Evolutionary conservation across 35 echinoderm and acorn worm species (phyloP).

Genomic region (Apostichopus californicus): DNA sequence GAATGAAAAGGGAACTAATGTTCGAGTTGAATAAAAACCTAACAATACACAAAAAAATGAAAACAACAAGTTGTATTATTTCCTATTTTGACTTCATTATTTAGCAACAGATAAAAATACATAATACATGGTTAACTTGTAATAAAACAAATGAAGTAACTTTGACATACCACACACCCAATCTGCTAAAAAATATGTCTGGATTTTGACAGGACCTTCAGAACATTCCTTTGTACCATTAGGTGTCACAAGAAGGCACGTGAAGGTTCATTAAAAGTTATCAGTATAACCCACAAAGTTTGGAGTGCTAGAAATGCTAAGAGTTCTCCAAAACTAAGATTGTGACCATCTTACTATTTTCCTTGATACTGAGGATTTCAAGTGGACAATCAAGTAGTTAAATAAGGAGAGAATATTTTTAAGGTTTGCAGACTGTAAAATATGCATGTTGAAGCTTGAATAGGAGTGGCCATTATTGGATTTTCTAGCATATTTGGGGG

Average conservation of each 20-base stretch:
- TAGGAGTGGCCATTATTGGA: too few relatives aligned
- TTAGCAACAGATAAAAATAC: constrained; percentile 16
- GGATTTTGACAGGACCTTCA: background rate
- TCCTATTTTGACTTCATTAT: background rate
- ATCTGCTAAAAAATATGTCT: background rate
- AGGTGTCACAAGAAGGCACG: constrained; percentile 7
- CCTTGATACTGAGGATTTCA: too few relatives aligned
- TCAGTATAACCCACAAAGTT: background rate
- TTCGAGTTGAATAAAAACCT: background rate
- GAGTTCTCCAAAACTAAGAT: too few relatives aligned
- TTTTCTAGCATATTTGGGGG: too few relatives aligned
- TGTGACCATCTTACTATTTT: too few relatives aligned
- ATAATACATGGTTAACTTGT: constrained; percentile 19
- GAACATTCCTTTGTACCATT: too few relatives aligned
- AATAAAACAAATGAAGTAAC: background rate
- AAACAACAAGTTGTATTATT: background rate
- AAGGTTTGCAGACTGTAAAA: too few relatives aligned
- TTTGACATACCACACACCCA: background rate
- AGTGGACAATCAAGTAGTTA: too few relatives aligned
- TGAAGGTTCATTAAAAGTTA: background rate
- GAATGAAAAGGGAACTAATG: too few relatives aligned
- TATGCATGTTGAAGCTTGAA: too few relatives aligned
- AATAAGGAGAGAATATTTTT: too few relatives aligned
- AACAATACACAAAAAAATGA: background rate
- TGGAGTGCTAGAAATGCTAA: background rate